Conservation (phyloP, 2,113 vertebrate genomes). For the Hyla sarda region DNA sequence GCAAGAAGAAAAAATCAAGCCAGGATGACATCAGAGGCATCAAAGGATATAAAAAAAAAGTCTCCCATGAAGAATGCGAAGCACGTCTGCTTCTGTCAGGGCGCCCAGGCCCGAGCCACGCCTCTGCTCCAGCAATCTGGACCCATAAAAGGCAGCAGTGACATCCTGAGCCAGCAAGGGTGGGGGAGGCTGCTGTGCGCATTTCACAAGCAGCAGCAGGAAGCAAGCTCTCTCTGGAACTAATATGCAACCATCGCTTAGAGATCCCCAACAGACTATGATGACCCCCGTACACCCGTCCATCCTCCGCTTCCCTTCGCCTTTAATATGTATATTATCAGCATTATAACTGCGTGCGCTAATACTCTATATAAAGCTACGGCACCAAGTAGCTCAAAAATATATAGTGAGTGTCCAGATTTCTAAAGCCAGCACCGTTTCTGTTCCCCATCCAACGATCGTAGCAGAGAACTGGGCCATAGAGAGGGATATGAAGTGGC, state of each 20-base stretch:
- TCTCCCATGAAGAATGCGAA: conserved; percentile 52
- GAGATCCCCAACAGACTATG: neutral
- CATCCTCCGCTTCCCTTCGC: neutral
- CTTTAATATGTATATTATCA: neutral
- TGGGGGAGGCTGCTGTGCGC: conserved; percentile 40
- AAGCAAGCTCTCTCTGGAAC: conserved; percentile 26
- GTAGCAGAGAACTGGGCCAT: too few relatives aligned
- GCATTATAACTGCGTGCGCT: neutral
- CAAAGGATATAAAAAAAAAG: conserved; percentile 48
- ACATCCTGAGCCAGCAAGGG: conserved; percentile 49
- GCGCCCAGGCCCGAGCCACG: conserved; percentile 44
- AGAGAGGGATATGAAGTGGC: too few relatives aligned
- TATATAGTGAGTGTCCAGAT: too few relatives aligned
- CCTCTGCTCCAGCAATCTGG: conserved; percentile 45
- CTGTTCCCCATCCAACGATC: too few relatives aligned
- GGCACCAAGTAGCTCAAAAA: too few relatives aligned
- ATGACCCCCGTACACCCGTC: neutral
- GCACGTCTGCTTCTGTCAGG: conserved; percentile 49
- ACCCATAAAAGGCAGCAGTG: conserved; percentile 53
- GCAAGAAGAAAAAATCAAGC: neutral
- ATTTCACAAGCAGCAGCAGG: conserved; percentile 54
- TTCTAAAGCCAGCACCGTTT: too few relatives aligned
- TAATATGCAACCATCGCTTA: neutral
- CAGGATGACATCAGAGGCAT: conserved; percentile 53
- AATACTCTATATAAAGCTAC: too few relatives aligned